phyloP scores from a whole-genome alignment of 92 coral and sea anemone species.

The Umimayanthus kanabou region DNA sequence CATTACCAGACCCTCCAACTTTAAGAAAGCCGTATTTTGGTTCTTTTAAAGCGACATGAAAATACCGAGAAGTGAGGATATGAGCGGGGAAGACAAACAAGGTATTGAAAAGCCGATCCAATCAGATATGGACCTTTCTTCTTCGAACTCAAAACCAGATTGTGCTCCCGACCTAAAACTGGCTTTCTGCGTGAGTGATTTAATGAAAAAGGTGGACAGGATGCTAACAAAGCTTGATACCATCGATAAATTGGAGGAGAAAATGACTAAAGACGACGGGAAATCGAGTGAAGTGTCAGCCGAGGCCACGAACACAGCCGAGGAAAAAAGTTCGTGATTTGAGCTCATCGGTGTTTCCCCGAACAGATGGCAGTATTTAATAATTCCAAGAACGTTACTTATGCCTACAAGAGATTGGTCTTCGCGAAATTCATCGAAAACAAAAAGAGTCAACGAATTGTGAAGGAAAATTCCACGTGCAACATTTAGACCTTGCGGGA shows the following conservation, averaged over 20 bases:
- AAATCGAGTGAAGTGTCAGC: not conserved
- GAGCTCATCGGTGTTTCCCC: not conserved
- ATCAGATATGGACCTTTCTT: constrained; percentile 13
- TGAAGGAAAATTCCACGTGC: not conserved
- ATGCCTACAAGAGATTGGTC: not conserved
- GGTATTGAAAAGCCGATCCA: constrained; percentile 1
- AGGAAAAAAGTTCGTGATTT: not conserved
- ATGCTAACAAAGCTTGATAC: constrained; percentile 38
- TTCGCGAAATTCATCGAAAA: not conserved
- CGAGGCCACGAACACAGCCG: not conserved
- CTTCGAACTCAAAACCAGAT: constrained; percentile 35
- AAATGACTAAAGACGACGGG: constrained; percentile 18
- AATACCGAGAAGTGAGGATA: constrained; percentile 5
- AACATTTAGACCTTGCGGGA: not conserved
- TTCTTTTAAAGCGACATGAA: constrained; percentile 7
- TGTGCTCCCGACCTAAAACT: constrained; percentile 15
- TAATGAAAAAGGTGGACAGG: constrained; percentile 43
- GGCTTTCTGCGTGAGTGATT: constrained; percentile 47
- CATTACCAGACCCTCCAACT: not conserved
- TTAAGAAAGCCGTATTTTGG: not conserved
- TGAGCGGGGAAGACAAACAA: not conserved
- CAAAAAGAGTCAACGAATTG: constrained; percentile 6
- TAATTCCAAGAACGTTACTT: not conserved
- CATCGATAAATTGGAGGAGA: constrained; percentile 39
- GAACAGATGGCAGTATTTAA: not conserved